Percentiles rank a stretch among this genome's conserved stretches.
phyloP scores from a whole-genome alignment of 2,113 vertebrate species.

The Hyla sarda region DNA sequence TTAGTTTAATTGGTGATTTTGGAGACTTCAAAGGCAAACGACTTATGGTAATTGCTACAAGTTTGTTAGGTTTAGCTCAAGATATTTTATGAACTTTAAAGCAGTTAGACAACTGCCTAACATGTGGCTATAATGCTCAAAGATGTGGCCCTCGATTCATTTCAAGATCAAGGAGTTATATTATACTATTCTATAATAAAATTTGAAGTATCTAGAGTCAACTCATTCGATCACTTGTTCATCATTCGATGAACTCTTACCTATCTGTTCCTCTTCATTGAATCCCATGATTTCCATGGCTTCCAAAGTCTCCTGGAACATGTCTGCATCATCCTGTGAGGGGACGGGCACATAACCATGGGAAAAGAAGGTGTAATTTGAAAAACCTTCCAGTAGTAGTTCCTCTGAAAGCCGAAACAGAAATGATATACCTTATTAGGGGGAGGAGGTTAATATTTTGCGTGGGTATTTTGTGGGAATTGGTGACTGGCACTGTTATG shows the following conservation, averaged over 20 bases:
- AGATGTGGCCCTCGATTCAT: background rate
- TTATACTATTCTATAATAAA: background rate
- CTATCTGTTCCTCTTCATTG: slow-evolving; percentile 83
- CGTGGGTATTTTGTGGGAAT: no score
- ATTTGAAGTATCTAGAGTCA: no score
- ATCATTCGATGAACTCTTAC: slow-evolving; percentile 73
- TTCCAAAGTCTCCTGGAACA: slow-evolving; percentile 91
- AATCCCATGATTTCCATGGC: slow-evolving; percentile 97
- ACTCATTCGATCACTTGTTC: background rate
- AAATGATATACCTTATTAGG: slow-evolving; percentile 17
- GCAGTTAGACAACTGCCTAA: background rate
- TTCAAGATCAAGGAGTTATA: background rate
- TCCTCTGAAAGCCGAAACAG: slow-evolving; percentile 76
- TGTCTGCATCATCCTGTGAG: slow-evolving; percentile 86
- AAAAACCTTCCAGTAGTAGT: slow-evolving; percentile 87
- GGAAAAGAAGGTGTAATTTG: slow-evolving; percentile 86
- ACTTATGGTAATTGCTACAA: slow-evolving; percentile 9
- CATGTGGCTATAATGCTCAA: background rate
- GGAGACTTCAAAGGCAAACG: slow-evolving; percentile 49
- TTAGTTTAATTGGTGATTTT: slow-evolving; percentile 48
- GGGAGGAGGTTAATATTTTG: no score
- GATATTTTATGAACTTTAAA: background rate
- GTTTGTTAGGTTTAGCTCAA: slow-evolving; percentile 21
- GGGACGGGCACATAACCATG: slow-evolving; percentile 87
- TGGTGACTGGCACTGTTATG: no score